Evolutionary conservation across 2,113 vertebrate species (phyloP), one percentile per base, ranked within the genome.

Genomic region (Callospermophilus lateralis): DNA sequence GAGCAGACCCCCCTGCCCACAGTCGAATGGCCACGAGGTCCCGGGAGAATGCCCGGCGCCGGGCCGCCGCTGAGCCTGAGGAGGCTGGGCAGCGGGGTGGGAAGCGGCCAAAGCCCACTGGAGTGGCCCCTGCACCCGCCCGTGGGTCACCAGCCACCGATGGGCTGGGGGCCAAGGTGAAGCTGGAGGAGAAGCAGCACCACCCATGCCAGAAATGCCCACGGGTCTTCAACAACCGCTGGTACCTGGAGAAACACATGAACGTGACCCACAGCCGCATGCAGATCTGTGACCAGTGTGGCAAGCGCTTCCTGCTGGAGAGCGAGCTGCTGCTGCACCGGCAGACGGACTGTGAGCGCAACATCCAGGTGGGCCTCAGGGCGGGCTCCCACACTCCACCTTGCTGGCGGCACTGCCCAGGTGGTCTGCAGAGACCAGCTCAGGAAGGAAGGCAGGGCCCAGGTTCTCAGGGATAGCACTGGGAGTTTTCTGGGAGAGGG

Each of bases 161-260:
- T 0, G 98, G 99, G 65, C 97, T 98, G 76, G 99, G 99, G 42
- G 99, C 99, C 97, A 99, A 99, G 97, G 99, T 99, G 85, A 99
- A 99, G 97, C 98, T 99, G 95, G 99, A 99, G 97, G 99, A 99
- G 98, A 99, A 99, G 97, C 99, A 99, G 90, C 99, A 99, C 90
- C 99, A 99, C 81, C 99, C 99, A 0, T 99, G 99, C 97, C 99
- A 99, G 98, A 99, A 99, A 93, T 99, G 99, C 61, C 99, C 99
- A 0, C 99, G 99, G 0, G 98, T 99, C 73, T 99, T 99, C 98
- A 99, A 99, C 99, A 99, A 99, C 98, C 99, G 99, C 97, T 99
- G 99, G 99, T 99, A 99, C 98, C 98, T 99, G 99, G 99, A 99
- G 95, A 99, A 99, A 83, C 99, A 99, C 99, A 99, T 99, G 99